Conservation (phyloP, 2,113 vertebrate genomes). For the Rostratula benghalensis region DNA sequence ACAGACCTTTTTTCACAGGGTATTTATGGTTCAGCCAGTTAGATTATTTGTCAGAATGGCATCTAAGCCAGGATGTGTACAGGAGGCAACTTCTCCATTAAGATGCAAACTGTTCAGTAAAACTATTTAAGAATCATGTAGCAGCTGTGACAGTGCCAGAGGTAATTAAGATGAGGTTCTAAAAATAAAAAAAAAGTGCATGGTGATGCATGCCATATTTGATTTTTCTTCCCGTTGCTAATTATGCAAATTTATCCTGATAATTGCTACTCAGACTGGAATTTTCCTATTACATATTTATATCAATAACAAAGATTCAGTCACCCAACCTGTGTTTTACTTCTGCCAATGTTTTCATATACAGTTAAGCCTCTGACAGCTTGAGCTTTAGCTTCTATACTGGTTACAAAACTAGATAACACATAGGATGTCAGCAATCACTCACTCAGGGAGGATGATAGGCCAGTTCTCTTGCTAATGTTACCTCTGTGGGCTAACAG, state of each 20-base stretch:
- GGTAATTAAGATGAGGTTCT: slow-evolving; percentile 4
- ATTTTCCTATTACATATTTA: neutral
- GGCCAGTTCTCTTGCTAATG: neutral
- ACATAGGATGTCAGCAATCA: neutral
- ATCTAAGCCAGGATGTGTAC: neutral
- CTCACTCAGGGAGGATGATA: neutral
- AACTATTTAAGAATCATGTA: slow-evolving; percentile 18
- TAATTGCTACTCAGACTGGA: neutral
- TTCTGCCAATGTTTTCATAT: neutral
- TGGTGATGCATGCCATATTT: neutral
- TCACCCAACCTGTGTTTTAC: neutral
- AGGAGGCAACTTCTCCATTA: neutral
- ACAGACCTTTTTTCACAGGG: neutral
- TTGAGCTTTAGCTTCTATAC: neutral
- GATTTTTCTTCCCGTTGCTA: neutral
- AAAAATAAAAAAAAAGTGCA: slow-evolving; percentile 19
- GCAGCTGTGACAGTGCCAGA: neutral
- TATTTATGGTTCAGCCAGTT: neutral
- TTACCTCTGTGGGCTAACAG: neutral
- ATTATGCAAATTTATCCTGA: neutral
- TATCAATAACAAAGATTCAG: neutral
- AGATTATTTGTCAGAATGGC: neutral
- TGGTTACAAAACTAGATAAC: neutral
- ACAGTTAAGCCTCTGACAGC: neutral
- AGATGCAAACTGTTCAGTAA: neutral